phyloP scores from a whole-genome alignment of 1,140 invertebrate genomes.

The Helicoverpa armigera region DNA sequence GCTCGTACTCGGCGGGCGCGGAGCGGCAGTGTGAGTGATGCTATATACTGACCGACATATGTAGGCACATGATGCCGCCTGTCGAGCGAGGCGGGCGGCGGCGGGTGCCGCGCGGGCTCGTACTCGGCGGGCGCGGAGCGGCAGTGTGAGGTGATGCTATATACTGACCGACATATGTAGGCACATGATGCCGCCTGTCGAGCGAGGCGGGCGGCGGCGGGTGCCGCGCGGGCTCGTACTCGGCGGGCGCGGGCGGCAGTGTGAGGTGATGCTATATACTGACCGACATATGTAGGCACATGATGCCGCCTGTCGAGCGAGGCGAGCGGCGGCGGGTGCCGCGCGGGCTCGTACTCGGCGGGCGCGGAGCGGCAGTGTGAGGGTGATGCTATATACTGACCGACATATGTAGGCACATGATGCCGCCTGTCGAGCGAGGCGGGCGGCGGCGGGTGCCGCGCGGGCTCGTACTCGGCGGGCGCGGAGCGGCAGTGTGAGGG shows the following conservation, averaged over 20 bases:
- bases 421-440: slow-evolving; percentile 92
- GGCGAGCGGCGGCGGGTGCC: slow-evolving; percentile 82
- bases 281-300: slow-evolving; percentile 93
- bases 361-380: slow-evolving; percentile 88
- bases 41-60: slow-evolving; percentile 94
- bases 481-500: slow-evolving; percentile 89
- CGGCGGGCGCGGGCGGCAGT: slow-evolving; percentile 86
- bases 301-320: slow-evolving; percentile 93
- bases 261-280: too few species aligned
- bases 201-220: slow-evolving; percentile 87
- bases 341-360: slow-evolving; percentile 89
- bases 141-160: slow-evolving; percentile 89
- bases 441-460: slow-evolving; percentile 80
- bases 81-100: slow-evolving; percentile 89
- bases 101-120: slow-evolving; percentile 87
- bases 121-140: slow-evolving; percentile 88
- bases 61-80: slow-evolving; percentile 93
- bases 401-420: slow-evolving; percentile 93
- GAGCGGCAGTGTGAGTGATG: slow-evolving; percentile 89
- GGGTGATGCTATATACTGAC: too few species aligned
- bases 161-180: slow-evolving; percentile 94
- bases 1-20: slow-evolving; percentile 89
- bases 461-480: slow-evolving; percentile 88
- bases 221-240: slow-evolving; percentile 89
- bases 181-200: slow-evolving; percentile 93